phyloP scores from a whole-genome alignment of 1,140 invertebrate species.

The Procambarus clarkii region DNA sequence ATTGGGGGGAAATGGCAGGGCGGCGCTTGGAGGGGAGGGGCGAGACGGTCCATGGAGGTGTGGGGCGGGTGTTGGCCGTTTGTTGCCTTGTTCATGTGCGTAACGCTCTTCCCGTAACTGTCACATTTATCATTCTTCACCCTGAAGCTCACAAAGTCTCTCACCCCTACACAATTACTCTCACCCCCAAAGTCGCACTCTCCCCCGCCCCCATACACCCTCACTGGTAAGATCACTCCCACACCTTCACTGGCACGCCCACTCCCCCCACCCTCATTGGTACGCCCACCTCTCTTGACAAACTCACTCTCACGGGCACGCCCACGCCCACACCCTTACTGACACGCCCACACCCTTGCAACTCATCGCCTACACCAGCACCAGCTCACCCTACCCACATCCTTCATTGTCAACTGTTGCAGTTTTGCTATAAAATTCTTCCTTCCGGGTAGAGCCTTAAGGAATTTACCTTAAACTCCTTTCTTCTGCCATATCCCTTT shows the following conservation, averaged over 20 bases:
- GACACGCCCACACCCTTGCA: no score
- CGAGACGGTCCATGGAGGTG: no score
- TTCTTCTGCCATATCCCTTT: no score
- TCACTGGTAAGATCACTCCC: slow-evolving; percentile 1
- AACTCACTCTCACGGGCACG: background rate
- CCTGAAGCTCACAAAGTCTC: background rate
- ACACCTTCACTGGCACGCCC: background rate
- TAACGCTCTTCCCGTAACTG: background rate
- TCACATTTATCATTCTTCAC: background rate
- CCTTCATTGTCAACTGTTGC: no score
- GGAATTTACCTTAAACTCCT: no score
- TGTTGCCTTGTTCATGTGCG: background rate
- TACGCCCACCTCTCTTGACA: background rate
- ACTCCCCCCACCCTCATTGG: background rate
- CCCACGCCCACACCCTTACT: background rate
- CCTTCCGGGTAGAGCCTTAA: no score
- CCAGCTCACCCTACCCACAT: background rate
- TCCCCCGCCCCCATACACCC: background rate
- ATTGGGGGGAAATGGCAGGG: no score
- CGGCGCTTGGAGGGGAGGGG: no score
- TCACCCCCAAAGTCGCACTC: no score
- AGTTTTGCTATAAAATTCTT: no score
- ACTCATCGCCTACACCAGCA: background rate
- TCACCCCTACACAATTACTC: background rate
- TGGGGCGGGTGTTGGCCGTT: background rate